A percentile compares a stretch with the other conserved stretches of the same genome.
Evolutionary conservation across 1,140 invertebrate species (phyloP).

Genomic region (Antheraea pernyi): DNA sequence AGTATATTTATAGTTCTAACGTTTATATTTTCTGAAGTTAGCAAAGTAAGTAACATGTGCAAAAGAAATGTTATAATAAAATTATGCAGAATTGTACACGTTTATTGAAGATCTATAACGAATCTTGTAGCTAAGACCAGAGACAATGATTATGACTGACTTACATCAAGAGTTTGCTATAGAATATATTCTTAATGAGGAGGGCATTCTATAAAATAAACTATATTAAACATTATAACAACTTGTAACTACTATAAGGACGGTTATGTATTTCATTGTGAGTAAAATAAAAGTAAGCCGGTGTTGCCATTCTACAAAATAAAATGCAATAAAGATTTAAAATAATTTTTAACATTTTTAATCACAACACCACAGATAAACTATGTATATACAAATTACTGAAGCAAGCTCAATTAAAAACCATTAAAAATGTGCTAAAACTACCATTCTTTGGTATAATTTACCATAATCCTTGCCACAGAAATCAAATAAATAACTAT

Average conservation of each 20-base stretch:
- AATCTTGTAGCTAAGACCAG: not conserved
- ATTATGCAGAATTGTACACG: no score
- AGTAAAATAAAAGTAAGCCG: not conserved
- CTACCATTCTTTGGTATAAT: constrained; percentile 1
- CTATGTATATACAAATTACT: no score
- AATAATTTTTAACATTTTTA: no score
- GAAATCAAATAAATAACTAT: not conserved
- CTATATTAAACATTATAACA: not conserved
- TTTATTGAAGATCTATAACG: not conserved
- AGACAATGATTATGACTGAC: not conserved
- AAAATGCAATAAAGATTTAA: no score
- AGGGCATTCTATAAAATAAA: not conserved
- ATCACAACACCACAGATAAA: no score
- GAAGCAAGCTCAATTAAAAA: not conserved
- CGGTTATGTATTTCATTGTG: not conserved
- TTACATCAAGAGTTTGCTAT: not conserved
- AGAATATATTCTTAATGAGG: not conserved
- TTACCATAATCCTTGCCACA: not conserved
- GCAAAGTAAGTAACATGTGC: no score
- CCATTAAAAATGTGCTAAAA: not conserved
- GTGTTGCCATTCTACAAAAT: not conserved
- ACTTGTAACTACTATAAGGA: not conserved
- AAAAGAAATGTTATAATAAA: no score
- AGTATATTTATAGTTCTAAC: no score
- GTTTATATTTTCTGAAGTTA: no score